Conservation (phyloP, 2,113 vertebrate genomes). For the Bos taurus region DNA sequence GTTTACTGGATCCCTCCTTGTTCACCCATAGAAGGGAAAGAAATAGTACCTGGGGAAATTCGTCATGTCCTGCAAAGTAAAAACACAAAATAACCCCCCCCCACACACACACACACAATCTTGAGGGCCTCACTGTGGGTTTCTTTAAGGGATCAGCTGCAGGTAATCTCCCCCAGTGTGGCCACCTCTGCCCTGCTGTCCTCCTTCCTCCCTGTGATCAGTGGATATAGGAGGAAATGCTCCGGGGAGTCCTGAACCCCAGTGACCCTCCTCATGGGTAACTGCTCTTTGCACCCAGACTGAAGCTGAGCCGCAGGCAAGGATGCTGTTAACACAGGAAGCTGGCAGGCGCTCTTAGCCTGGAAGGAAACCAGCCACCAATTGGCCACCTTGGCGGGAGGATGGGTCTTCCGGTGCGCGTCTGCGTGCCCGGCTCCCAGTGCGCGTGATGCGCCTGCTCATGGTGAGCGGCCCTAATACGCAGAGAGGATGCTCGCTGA, state of each 20-base stretch:
- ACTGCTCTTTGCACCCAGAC: neutral
- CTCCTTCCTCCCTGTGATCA: neutral
- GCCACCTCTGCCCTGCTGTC: neutral
- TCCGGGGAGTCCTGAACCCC: too few relatives aligned
- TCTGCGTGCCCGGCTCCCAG: neutral
- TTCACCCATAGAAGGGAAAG: rapidly evolving
- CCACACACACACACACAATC: neutral
- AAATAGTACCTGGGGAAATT: neutral
- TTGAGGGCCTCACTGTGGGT: neutral
- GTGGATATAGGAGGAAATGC: rapidly evolving
- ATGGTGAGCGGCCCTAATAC: rapidly evolving
- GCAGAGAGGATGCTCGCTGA: neutral
- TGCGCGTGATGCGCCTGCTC: neutral
- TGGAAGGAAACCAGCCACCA: neutral
- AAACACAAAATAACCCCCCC: neutral
- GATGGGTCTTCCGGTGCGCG: neutral
- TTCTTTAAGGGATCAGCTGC: neutral
- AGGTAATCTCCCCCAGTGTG: rapidly evolving
- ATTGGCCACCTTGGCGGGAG: neutral
- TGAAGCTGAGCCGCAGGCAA: neutral
- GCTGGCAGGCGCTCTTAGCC: neutral
- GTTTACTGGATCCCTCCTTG: neutral
- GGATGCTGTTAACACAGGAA: neutral
- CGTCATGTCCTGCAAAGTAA: neutral
- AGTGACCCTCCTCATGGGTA: too few relatives aligned